Percentiles rank a stretch among this genome's conserved stretches.
These are phyloP conservation scores for Epirrita christyi DNA, from an alignment of 2,888 invertebrate genomes.

Conservation along the genomic window DNA sequence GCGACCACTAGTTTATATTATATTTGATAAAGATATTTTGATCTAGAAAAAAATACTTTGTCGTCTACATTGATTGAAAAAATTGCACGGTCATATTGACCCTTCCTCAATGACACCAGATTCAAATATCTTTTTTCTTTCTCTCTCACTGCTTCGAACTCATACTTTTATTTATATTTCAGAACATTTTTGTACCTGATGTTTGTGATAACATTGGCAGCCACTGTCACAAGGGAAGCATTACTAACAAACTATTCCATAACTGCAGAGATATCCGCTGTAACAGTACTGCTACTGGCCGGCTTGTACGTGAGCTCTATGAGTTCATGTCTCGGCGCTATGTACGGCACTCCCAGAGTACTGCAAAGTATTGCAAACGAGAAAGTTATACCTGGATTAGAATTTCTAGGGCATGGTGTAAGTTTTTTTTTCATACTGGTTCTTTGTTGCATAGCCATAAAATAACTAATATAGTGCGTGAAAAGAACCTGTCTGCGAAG, in stretches of 20 bases:
- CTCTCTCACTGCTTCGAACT: too few species aligned
- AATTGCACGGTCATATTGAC: too few species aligned
- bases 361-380: constrained; percentile 98
- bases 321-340: constrained; percentile 97
- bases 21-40: too few species aligned
- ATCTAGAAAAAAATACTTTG: too few species aligned
- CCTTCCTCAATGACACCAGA: too few species aligned
- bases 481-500: too few species aligned
- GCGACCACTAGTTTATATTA: too few species aligned
- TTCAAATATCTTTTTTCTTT: too few species aligned
- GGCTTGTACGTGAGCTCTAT: constrained; percentile 98
- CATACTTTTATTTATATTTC: constrained; percentile 29
- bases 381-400: constrained; percentile 96
- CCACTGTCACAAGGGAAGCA: constrained; percentile 90
- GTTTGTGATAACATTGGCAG: constrained; percentile 95
- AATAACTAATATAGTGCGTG: too few species aligned
- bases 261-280: constrained; percentile 94
- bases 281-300: constrained; percentile 92
- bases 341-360: constrained; percentile 98
- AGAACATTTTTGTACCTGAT: constrained; percentile 95
- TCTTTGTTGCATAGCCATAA: neutral
- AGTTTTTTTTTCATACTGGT: constrained; percentile 36
- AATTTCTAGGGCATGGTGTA: constrained; percentile 94
- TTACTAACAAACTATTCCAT: constrained; percentile 94
- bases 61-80: too few species aligned